Evolutionary conservation across 2,113 vertebrate species (phyloP), one percentile per base, ranked within the genome.

Genomic region (Syngnathoides biaculeatus): DNA sequence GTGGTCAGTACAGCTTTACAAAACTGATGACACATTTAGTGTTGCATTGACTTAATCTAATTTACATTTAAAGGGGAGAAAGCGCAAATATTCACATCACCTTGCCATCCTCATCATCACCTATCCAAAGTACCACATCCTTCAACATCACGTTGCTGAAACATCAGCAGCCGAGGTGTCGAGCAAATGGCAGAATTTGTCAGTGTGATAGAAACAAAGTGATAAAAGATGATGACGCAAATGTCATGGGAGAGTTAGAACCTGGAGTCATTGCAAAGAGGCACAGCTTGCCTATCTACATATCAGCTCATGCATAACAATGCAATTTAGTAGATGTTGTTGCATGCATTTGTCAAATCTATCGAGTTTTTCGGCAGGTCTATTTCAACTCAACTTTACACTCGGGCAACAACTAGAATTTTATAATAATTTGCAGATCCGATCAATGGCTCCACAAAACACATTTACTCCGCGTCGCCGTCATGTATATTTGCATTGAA

Each of bases 1-100:
- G 77, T 14, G 70, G 86, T 85, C 89, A 82, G 79, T 87, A 79
- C 85, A 56, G 71, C 30, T 50, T 68, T 50, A 75, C n/a, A 48
- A 38, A 67, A 67, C 48, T 10, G 17, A 65, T 60, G 19, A 47
- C 2, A 11, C 58, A 14, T 26, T 7, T 30, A 13, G 61, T 61
- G 39, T 22, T 53, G 42, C 20, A 20, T 17, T 39, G 15, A 24
- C 52, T 56, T 10, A 4, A 7, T 27, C 7, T 14, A 55, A 55
- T 22, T 55, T 52, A 17, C 30, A 27, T 15, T 58, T 13, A n/a
- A 35, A 12, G 24, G 27, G 4, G 24, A 69, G 58, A 20, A 56
- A 8, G 53, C 62, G 26, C 14, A 30, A 57, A 30, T 8, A 19
- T 57, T 57, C 26, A 15, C 8, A 39, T 68, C 24, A 4, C 11